Percentiles rank a stretch among this genome's conserved stretches.
Evolutionary conservation across 2,888 invertebrate genomes (phyloP).

Genomic region (Drosophila suboccidentalis): DNA sequence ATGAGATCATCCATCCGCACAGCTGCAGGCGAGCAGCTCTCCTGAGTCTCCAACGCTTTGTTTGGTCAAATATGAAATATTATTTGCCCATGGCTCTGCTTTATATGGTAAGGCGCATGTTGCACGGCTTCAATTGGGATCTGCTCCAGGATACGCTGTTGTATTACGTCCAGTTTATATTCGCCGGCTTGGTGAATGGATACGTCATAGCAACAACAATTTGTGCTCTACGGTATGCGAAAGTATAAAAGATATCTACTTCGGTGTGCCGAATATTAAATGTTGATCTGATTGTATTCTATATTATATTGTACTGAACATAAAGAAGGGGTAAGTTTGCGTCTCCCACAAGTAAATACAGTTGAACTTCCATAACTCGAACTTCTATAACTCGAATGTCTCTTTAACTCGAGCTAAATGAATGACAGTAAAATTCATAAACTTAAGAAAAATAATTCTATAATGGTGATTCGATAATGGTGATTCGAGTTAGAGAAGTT

Average conservation of each 20-base stretch:
- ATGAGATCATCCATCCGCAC: constrained; percentile 68
- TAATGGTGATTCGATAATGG: no score
- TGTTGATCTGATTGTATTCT: no score
- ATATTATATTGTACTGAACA: no score
- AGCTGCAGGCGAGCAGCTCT: constrained; percentile 55
- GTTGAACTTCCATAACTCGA: no score
- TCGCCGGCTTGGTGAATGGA: constrained; percentile 51
- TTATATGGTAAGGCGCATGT: constrained; percentile 53
- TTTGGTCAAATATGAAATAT: constrained; percentile 66
- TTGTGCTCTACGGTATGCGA: constrained; percentile 68
- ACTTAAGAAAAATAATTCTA: no score
- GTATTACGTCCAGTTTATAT: constrained; percentile 59
- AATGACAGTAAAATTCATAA: no score
- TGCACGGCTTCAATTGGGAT: constrained; percentile 37
- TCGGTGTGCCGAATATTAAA: neutral
- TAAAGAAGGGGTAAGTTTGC: no score
- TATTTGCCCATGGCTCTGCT: constrained; percentile 71
- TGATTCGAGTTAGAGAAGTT: no score
- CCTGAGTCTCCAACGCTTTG: constrained; percentile 41
- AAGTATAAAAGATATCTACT: neutral
- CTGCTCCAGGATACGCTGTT: constrained; percentile 51
- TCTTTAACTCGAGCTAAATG: no score
- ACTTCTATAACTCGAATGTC: no score
- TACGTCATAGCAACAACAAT: constrained; percentile 45
- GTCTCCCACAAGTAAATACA: no score